phyloP scores from a whole-genome alignment of 1,140 invertebrate species.

The Eriocheir sinensis region DNA sequence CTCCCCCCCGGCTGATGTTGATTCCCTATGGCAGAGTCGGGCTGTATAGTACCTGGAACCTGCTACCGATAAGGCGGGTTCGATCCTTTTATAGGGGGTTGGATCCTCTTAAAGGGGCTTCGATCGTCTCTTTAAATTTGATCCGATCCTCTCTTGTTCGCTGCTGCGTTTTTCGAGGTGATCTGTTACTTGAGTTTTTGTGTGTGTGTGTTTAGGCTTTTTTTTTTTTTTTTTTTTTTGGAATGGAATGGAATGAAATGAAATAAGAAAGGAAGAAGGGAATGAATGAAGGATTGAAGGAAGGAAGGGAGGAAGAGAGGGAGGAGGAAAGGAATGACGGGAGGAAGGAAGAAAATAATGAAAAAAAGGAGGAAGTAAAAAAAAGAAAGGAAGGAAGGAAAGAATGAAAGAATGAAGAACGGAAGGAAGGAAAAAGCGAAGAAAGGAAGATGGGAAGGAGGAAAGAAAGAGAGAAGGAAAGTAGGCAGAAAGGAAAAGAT shows the following conservation, averaged over 20 bases:
- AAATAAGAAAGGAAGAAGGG: neutral
- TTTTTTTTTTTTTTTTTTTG: too few relatives aligned
- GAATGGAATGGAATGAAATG: neutral
- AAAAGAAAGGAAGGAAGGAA: neutral
- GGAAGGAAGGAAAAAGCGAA: neutral
- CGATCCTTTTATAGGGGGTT: too few relatives aligned
- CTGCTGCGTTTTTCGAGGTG: neutral
- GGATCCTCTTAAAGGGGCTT: too few relatives aligned
- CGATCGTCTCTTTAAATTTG: too few relatives aligned
- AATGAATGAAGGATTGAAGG: neutral
- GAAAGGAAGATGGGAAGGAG: neutral
- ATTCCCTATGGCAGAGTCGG: too few relatives aligned
- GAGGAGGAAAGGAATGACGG: neutral
- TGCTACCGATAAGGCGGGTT: too few relatives aligned
- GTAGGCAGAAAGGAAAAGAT: neutral
- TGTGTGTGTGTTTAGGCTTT: neutral
- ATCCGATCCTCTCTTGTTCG: neutral
- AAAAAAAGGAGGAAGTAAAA: constrained; percentile 14
- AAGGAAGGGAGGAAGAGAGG: neutral
- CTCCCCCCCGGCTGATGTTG: neutral
- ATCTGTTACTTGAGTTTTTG: neutral
- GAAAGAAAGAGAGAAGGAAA: neutral
- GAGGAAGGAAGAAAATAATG: neutral
- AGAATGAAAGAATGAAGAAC: neutral
- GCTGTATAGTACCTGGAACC: too few relatives aligned